Evolutionary conservation across 2,888 invertebrate genomes (phyloP).

Genomic region (Dione vanillae): DNA sequence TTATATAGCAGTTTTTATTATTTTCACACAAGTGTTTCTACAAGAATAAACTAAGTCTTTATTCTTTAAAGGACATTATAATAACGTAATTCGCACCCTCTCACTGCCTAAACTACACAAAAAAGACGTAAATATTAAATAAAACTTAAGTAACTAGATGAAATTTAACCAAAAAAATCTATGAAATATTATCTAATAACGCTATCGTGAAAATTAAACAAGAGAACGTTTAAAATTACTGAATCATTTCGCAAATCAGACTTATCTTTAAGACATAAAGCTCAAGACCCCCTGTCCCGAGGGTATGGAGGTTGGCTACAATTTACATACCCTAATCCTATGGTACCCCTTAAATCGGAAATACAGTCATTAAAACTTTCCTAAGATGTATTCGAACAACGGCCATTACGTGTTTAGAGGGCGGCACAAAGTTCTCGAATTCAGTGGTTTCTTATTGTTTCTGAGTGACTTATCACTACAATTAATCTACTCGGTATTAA

Average conservation of each 20-base stretch:
- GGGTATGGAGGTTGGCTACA: constrained; percentile 8
- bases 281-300: constrained; percentile 15
- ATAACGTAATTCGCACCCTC: too few relatives aligned
- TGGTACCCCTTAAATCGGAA: constrained; percentile 24
- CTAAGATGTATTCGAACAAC: constrained; percentile 17
- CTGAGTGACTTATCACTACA: neutral
- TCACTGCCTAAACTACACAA: too few relatives aligned
- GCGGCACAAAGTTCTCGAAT: neutral
- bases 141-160: neutral
- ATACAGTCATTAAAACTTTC: constrained; percentile 30
- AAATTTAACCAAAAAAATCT: neutral
- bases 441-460: constrained; percentile 14
- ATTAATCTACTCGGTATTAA: too few relatives aligned
- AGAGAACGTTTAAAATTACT: constrained; percentile 14
- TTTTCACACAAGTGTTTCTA: too few relatives aligned
- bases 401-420: constrained; percentile 20
- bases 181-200: constrained; percentile 5
- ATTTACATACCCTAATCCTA: constrained; percentile 32
- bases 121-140: too few relatives aligned
- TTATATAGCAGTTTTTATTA: too few relatives aligned
- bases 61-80: too few relatives aligned
- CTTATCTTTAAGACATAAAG: constrained; percentile 27
- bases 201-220: constrained; percentile 13
- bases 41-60: too few relatives aligned
- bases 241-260: constrained; percentile 21